phyloP scores from a whole-genome alignment of 2,113 vertebrate species.

The Struthio camelus region DNA sequence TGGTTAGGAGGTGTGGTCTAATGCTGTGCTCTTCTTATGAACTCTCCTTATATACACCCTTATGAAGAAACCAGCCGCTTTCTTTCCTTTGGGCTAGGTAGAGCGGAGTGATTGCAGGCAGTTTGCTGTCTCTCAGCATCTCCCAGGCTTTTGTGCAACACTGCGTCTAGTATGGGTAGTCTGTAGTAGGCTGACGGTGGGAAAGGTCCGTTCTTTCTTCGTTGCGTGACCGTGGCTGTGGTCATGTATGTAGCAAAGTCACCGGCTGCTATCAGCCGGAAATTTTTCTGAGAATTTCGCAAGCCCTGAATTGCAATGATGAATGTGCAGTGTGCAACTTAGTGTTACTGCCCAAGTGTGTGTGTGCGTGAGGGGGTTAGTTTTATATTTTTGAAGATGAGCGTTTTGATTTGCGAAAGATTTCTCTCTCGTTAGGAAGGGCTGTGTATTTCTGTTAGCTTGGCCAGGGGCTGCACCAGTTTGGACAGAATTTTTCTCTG shows the following conservation, averaged over 20 bases:
- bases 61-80: background rate
- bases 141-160: background rate
- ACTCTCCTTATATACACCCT: background rate
- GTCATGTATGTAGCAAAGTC: background rate
- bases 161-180: background rate
- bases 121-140: background rate
- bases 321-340: background rate
- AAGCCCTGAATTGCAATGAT: background rate
- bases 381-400: background rate
- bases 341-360: background rate
- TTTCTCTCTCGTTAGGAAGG: background rate
- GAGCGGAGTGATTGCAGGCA: background rate
- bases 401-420: background rate
- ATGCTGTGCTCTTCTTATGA: background rate
- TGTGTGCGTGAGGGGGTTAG: fast-evolving
- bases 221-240: background rate
- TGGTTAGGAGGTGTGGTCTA: background rate
- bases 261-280: background rate
- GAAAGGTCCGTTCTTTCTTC: background rate
- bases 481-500: slow-evolving; percentile 18
- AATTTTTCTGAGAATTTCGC: background rate
- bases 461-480: slow-evolving; percentile 23
- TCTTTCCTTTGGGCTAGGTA: background rate
- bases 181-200: fast-evolving
- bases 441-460: background rate